phyloP scores from a whole-genome alignment of 1,140 invertebrate genomes.

The Bathynomus jamesi region DNA sequence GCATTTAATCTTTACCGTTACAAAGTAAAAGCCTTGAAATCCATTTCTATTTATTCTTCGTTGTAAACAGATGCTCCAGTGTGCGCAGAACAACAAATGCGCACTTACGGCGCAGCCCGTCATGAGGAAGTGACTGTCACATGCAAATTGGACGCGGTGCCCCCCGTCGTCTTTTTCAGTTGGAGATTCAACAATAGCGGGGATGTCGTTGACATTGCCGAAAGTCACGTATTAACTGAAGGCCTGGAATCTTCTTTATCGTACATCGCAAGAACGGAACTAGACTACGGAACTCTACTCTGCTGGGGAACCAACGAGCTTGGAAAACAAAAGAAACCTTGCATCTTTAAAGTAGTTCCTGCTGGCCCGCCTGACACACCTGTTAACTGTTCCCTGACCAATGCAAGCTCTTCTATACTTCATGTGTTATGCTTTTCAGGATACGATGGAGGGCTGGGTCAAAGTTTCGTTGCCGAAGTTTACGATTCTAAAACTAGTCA shows the following conservation, averaged over 20 bases:
- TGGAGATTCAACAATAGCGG: conserved; percentile 92
- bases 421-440: conserved; percentile 70
- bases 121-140: conserved; percentile 78
- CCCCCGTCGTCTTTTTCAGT: conserved; percentile 65
- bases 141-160: conserved; percentile 83
- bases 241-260: conserved; percentile 27
- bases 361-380: conserved; percentile 74
- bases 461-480: conserved; percentile 42
- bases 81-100: conserved; percentile 37
- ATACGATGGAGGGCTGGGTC: conserved; percentile 73
- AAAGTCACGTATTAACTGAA: conserved; percentile 27
- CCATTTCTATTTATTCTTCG: too few species aligned
- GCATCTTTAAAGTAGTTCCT: conserved; percentile 73
- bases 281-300: conserved; percentile 46
- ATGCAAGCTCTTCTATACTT: conserved; percentile 73
- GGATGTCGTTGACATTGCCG: conserved; percentile 58
- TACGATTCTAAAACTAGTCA: conserved; percentile 25
- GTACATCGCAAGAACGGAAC: conserved; percentile 27
- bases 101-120: conserved; percentile 81
- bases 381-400: conserved; percentile 72
- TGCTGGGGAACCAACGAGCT: conserved; percentile 70
- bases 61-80: conserved; percentile 37
- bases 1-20: too few species aligned
- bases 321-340: conserved; percentile 63
- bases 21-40: too few species aligned